Conservation (phyloP, 2,113 vertebrate genomes). For the Gasterosteus aculeatus region DNA sequence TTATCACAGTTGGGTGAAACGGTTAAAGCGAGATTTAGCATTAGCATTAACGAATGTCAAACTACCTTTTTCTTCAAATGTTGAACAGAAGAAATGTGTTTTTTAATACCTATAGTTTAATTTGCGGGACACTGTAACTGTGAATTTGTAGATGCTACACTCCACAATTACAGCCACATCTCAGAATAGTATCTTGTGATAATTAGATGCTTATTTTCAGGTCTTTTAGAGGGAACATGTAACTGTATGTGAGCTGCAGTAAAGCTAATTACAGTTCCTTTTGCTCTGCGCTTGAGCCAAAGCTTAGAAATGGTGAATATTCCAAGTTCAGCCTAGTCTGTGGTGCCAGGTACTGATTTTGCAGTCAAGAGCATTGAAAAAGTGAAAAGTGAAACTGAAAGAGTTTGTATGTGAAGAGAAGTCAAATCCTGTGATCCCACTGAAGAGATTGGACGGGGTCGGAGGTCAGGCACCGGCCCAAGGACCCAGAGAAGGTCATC, state of each 20-base stretch:
- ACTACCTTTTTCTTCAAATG: not conserved
- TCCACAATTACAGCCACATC: not conserved
- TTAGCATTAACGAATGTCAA: not conserved
- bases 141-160: not conserved
- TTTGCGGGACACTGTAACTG: not conserved
- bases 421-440: conserved; percentile 34
- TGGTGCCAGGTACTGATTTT: conserved; percentile 14
- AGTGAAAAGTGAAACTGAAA: not conserved
- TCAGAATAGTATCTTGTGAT: conserved; percentile 7
- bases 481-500: conserved; percentile 50
- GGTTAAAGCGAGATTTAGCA: not conserved
- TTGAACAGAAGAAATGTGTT: not conserved
- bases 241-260: not conserved
- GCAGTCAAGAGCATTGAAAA: conserved; percentile 1
- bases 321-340: conserved; percentile 7
- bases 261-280: conserved; percentile 16
- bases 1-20: not conserved
- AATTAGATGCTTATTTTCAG: conserved; percentile 7
- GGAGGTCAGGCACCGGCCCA: conserved; percentile 48
- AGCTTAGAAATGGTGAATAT: not conserved
- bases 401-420: not conserved
- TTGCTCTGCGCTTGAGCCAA: not conserved
- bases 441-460: conserved; percentile 33
- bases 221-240: conserved; percentile 7
- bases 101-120: not conserved